Base-by-base conservation (phyloP, 1,140 invertebrate species). In the Cyclargus thomasi region DNA sequence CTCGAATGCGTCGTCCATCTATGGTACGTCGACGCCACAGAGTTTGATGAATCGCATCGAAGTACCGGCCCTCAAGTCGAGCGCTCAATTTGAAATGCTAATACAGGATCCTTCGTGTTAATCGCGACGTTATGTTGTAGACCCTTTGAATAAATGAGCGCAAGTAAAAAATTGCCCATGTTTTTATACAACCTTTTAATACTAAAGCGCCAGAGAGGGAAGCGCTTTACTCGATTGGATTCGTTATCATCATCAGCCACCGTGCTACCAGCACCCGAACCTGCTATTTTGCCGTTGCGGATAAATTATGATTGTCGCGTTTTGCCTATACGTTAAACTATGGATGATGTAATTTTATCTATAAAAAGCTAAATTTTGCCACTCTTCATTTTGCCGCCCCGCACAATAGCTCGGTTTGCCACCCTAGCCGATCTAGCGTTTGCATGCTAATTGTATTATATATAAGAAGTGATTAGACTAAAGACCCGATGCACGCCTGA, bases 41-140 rank as follows among this genome's bases (percentile, higher is more conserved):
- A 69, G 22, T 69, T 68, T 72, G 70, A 72, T 72, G 67, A 72
- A 72, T 68, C 67, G 67, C 64, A 62, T 59, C n/a, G 29, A 64
- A 68, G 53, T 57, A 62, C 63, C 67, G 62, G 64, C 36, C 21
- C 64, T 62, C 59, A 67, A 62, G 67, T 59, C 59, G 64, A 69
- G 67, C 47, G 47, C 67, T 69, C 67, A 62, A 72, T 75, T 75
- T 72, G 69, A 72, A 73, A 75, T 70, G 67, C 71, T 72, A 75
- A 75, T 75, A 62, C 65, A 36, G 73, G 67, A 67, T 70, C 70
- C 73, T 65, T 53, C 63, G 63, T 57, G 64, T 66, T 75, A 70
- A 68, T 72, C 67, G 65, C 65, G 67, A 73, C 66, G 63, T 74
- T 72, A 64, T 70, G 67, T 66, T 62, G 71, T 63, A 66, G 17